Percentiles rank a stretch among this genome's conserved stretches.
phyloP scores from a whole-genome alignment of 2,113 vertebrate genomes.

The Thermophis baileyi region DNA sequence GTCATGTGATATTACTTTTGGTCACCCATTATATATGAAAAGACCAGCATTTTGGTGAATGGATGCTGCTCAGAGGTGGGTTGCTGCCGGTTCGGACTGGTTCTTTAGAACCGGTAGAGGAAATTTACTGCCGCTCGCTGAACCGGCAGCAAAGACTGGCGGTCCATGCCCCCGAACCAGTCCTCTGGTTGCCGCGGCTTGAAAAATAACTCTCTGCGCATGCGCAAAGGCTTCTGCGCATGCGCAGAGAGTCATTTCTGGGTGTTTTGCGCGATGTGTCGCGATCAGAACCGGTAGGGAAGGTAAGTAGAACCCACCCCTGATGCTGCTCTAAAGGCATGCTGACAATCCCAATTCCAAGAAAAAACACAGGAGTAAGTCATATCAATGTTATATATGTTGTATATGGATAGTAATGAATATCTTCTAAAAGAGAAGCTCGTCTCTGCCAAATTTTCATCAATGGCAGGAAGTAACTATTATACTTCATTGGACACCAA shows the following conservation, averaged over 20 bases:
- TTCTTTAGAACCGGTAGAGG: too few relatives aligned
- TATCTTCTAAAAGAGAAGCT: background rate
- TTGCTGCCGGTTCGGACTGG: too few relatives aligned
- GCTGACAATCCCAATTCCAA: background rate
- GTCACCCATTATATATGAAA: background rate
- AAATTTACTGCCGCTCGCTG: too few relatives aligned
- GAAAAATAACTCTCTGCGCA: too few relatives aligned
- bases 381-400: background rate
- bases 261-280: too few relatives aligned
- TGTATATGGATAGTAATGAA: background rate
- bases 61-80: background rate
- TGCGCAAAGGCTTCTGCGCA: too few relatives aligned
- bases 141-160: too few relatives aligned
- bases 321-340: background rate
- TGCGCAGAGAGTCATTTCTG: too few relatives aligned
- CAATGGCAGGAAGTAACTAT: background rate
- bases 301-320: too few relatives aligned
- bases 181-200: too few relatives aligned
- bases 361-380: background rate
- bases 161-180: too few relatives aligned
- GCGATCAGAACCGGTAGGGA: too few relatives aligned
- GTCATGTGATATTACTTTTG: background rate
- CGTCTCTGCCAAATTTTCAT: background rate
- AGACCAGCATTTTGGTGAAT: background rate
- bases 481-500: background rate